Evolutionary conservation across 2,888 invertebrate species (phyloP).

Genomic region (Chloromyia formosa): DNA sequence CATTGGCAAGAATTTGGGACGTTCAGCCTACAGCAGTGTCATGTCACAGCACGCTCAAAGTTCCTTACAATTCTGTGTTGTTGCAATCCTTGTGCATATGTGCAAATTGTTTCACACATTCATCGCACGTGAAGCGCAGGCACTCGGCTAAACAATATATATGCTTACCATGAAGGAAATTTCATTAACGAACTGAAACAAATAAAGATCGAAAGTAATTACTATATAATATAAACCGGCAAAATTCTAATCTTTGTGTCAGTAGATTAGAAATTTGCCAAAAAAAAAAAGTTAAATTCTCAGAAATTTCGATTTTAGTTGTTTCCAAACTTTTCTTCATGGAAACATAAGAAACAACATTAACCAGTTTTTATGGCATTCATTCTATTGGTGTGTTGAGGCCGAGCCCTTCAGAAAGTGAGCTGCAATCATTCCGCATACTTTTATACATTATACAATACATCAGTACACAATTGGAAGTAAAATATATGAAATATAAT

Average conservation of each 20-base stretch:
- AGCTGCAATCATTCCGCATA: constrained; percentile 49
- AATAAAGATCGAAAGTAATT: no score
- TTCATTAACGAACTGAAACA: neutral
- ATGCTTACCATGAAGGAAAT: neutral
- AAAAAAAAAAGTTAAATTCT: neutral
- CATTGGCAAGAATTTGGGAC: constrained; percentile 69
- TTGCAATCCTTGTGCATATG: constrained; percentile 29
- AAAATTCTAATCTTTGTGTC: constrained; percentile 36
- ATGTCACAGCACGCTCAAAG: constrained; percentile 17
- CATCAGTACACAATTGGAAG: no score
- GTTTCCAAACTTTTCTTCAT: neutral
- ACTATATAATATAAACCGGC: neutral
- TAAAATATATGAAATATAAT: no score
- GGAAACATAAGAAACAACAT: neutral
- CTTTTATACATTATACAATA: constrained; percentile 23
- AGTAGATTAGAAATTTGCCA: constrained; percentile 28
- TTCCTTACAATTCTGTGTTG: constrained; percentile 28
- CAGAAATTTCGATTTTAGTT: constrained; percentile 9
- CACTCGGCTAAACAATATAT: constrained; percentile 10
- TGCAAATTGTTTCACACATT: constrained; percentile 15
- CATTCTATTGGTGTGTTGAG: constrained; percentile 5
- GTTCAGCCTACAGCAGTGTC: constrained; percentile 52
- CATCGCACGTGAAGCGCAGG: constrained; percentile 16
- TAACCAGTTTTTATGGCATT: neutral
- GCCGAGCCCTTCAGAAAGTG: constrained; percentile 38